Base-by-base conservation (phyloP, 2,797 vertebrate genomes). In the Otus scops region DNA sequence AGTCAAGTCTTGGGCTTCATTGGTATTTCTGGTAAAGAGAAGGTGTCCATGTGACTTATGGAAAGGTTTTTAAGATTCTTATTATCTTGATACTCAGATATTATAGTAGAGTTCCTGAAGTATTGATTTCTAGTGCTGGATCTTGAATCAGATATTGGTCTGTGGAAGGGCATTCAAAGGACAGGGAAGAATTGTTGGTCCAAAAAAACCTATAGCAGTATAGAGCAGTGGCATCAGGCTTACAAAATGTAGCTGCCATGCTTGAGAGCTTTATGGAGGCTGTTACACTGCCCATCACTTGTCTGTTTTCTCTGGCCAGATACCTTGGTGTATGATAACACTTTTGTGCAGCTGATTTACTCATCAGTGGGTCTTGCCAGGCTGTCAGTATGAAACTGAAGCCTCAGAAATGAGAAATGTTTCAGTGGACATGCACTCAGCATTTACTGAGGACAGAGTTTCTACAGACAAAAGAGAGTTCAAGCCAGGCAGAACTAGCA, bases 291-390 rank as follows among this genome's bases (percentile, higher is more conserved):
- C 17, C 63, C 67, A 56, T 9, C 47, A 60, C 45, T 18, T 73
- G 23, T 6, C 38, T 71, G 13, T 61, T 50, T 87, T 24, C 54
- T 63, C 43, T 63, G 47, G 51, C 38, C 50, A 47, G 22, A 13
- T 21, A 53, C 18, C n/a, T 61, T 1, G 0, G 59, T 28, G 41
- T 2, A 3, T 2, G 12, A 11, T 4, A 39, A 8, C 36, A 48
- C 41, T 51, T 80, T 26, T 8, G 22, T 51, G 41, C 51, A 50
- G 48, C 65, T 36, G 22, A 36, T 24, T n/a, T 30, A 7, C 36
- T 32, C 13, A 13, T 20, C 65, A 26, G 6, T 7, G 84, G 17
- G 19, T n/a, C 48, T 28, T 22, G 39, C 63, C 79, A 61, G 16
- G 34, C 48, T 70, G 14, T 7, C 51, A 24, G 59, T 27, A 16